These are phyloP conservation scores for Rhadina sibilatrix DNA, from an alignment of 2,113 vertebrate genomes.

Conservation along the genomic window DNA sequence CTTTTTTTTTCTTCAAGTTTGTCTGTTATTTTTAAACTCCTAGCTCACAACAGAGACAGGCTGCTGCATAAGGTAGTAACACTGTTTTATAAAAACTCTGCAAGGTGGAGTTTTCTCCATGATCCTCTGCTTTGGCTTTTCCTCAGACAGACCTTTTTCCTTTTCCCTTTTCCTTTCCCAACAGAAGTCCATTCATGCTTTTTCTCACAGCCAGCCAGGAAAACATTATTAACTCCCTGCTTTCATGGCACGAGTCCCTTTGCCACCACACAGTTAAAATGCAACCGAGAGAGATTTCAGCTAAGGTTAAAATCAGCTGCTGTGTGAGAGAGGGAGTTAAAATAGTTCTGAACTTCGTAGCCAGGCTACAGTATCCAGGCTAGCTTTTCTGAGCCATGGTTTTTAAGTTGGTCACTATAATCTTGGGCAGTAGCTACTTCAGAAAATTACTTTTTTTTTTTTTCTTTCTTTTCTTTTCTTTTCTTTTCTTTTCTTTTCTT, in stretches of 20 bases:
- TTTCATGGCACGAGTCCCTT: not conserved
- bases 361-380: not conserved
- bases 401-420: not conserved
- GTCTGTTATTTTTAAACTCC: not conserved
- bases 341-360: not conserved
- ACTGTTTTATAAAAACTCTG: not conserved
- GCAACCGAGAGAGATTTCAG: not conserved
- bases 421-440: not conserved
- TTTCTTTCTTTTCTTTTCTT: too few relatives aligned
- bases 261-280: not conserved
- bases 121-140: not conserved
- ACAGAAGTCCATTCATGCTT: not conserved
- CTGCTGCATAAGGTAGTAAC: not conserved
- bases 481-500: too few relatives aligned
- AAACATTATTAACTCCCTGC: not conserved
- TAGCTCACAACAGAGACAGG: not conserved
- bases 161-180: not conserved
- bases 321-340: not conserved
- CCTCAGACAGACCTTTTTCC: not conserved
- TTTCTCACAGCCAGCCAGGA: not conserved
- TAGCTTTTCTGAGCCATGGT: rapidly evolving
- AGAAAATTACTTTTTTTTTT: not conserved
- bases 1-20: conserved; percentile 19
- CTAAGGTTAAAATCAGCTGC: not conserved
- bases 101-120: not conserved